These are phyloP conservation scores for Rhingia rostrata DNA, from an alignment of 2,888 invertebrate genomes.

Conservation along the genomic window DNA sequence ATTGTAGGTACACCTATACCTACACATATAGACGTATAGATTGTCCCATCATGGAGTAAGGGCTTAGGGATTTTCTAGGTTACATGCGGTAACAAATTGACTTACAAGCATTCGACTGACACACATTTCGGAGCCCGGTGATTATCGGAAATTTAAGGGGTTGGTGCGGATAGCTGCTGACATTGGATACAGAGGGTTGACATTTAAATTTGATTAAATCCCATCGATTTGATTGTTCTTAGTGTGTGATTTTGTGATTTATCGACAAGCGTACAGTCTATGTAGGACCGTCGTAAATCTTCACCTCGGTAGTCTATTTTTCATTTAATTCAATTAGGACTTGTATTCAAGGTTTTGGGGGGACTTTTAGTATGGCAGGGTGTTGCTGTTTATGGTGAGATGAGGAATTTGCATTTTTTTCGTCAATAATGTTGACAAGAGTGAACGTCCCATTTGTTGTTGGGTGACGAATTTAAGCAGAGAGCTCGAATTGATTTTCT, in stretches of 20 bases:
- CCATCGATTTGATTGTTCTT: conserved; percentile 45
- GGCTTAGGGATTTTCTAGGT: conserved; percentile 17
- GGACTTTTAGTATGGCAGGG: no score
- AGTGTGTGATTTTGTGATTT: conserved; percentile 44
- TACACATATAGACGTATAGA: neutral
- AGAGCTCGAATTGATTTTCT: no score
- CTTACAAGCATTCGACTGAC: conserved; percentile 46
- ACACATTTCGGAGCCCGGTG: conserved; percentile 36
- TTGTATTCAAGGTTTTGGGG: conserved; percentile 1
- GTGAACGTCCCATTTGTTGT: no score
- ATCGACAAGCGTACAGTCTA: conserved; percentile 16
- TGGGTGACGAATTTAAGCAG: no score
- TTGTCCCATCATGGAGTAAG: neutral
- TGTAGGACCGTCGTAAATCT: conserved; percentile 15
- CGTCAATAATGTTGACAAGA: no score
- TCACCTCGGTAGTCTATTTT: conserved; percentile 30
- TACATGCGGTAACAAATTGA: conserved; percentile 64
- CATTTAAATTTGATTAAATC: conserved; percentile 65
- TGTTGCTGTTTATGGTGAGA: no score
- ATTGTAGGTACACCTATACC: conserved; percentile 5
- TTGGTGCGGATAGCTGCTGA: conserved; percentile 20
- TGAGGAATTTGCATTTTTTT: no score
- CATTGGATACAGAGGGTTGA: conserved; percentile 40
- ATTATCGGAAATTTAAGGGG: conserved; percentile 49
- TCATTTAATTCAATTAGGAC: conserved; percentile 45